A percentile compares a stretch with the other conserved stretches of the same genome.
Evolutionary conservation across 2,797 vertebrate species (phyloP).

Genomic region (Lycodopsis pacificus): DNA sequence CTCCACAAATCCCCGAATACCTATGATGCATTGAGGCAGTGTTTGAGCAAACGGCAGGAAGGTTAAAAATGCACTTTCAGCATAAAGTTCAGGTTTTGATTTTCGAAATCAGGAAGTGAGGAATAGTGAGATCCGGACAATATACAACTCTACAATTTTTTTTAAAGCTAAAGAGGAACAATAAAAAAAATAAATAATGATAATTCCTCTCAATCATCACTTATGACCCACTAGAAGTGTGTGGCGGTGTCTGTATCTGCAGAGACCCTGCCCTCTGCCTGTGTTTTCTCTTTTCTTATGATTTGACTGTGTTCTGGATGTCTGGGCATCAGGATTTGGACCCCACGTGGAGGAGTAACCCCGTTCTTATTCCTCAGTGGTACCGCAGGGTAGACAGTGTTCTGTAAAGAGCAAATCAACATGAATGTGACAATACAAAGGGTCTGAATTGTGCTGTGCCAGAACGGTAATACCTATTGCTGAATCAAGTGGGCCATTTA

Average conservation of each 20-base stretch:
- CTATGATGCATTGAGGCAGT: background rate
- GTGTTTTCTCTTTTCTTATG: background rate
- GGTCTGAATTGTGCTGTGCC: too few species aligned
- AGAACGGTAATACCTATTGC: too few species aligned
- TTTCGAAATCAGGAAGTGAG: constrained; percentile 57
- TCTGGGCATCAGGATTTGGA: background rate
- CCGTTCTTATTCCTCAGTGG: background rate
- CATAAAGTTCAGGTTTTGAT: constrained; percentile 35
- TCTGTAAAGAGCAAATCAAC: background rate
- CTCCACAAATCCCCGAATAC: background rate
- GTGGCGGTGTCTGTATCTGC: background rate
- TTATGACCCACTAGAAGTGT: background rate
- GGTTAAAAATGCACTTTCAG: constrained; percentile 56
- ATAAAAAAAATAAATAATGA: too few species aligned
- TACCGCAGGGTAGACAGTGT: background rate
- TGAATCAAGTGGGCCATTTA: too few species aligned
- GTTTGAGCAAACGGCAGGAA: constrained; percentile 16
- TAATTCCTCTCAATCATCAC: background rate
- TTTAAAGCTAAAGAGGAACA: background rate
- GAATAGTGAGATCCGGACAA: constrained; percentile 31
- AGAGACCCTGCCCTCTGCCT: background rate
- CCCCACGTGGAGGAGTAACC: too few species aligned
- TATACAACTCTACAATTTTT: constrained; percentile 3
- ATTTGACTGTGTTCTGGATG: background rate
- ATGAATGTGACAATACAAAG: background rate